Evolutionary conservation across 2,888 invertebrate genomes (phyloP).

Genomic region (Keiferia lycopersicella): DNA sequence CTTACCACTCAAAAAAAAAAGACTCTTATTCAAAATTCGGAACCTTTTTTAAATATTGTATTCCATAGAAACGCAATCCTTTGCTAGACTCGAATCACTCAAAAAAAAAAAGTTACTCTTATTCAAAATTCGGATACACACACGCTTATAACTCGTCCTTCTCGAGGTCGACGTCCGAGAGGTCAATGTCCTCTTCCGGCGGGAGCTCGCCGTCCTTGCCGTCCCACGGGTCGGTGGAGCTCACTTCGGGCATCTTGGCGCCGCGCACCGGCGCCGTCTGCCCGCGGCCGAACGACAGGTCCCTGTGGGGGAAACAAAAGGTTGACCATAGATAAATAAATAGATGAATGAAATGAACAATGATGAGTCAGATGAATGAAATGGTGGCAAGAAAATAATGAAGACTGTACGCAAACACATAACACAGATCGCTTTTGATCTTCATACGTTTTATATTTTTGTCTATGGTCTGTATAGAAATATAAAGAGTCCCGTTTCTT

Average conservation of each 20-base stretch:
- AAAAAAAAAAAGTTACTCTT: background rate
- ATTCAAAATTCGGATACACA: conserved; percentile 5
- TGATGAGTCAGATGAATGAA: too few relatives aligned
- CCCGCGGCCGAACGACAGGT: conserved; percentile 95
- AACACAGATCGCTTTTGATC: too few relatives aligned
- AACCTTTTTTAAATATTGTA: too few relatives aligned
- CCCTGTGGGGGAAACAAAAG: conserved; percentile 72
- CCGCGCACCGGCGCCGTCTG: conserved; percentile 94
- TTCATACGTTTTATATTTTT: too few relatives aligned
- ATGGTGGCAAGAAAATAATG: too few relatives aligned
- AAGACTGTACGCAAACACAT: too few relatives aligned
- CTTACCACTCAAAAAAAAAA: too few relatives aligned
- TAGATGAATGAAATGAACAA: too few relatives aligned
- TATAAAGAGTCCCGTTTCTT: too few relatives aligned
- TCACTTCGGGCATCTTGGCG: conserved; percentile 88
- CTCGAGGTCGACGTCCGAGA: conserved; percentile 93
- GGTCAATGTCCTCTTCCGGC: conserved; percentile 93
- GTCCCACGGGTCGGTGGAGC: conserved; percentile 91
- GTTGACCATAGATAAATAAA: background rate
- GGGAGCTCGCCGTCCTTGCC: conserved; percentile 96
- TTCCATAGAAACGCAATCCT: background rate
- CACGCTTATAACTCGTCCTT: conserved; percentile 86
- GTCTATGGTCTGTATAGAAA: too few relatives aligned
- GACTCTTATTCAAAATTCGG: too few relatives aligned
- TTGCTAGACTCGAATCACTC: background rate